A percentile compares a stretch with the other conserved stretches of the same genome.
Evolutionary conservation across 2,888 invertebrate species (phyloP).

Genomic region (Sabatieria punctata): DNA sequence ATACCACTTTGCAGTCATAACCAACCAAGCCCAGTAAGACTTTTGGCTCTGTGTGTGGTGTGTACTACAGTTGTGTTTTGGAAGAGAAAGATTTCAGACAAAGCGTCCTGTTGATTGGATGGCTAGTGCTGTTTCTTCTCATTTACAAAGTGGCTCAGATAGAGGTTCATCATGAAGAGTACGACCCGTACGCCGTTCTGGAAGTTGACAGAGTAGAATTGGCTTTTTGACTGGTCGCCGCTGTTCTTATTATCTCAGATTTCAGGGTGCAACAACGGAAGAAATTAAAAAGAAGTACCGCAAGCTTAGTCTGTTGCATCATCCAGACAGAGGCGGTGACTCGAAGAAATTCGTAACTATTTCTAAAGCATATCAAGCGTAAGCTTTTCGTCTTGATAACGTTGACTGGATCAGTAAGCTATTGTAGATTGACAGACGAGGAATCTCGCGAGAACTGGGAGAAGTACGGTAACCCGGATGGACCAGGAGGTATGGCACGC

Average conservation of each 20-base stretch:
- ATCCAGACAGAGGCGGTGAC: constrained; percentile 70
- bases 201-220: constrained; percentile 56
- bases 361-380: constrained; percentile 59
- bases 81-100: no score
- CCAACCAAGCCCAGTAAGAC: no score
- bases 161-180: constrained; percentile 82
- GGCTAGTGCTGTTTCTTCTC: constrained; percentile 36
- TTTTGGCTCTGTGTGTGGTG: no score
- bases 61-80: no score
- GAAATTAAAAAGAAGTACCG: constrained; percentile 92
- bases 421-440: constrained; percentile 62
- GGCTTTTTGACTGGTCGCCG: constrained; percentile 9
- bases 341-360: constrained; percentile 92
- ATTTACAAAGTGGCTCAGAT: constrained; percentile 56
- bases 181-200: constrained; percentile 93
- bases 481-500: constrained; percentile 72
- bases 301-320: constrained; percentile 72
- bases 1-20: no score
- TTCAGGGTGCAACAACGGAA: constrained; percentile 57
- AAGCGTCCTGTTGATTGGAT: constrained; percentile 35
- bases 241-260: no score
- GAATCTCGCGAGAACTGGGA: constrained; percentile 95
- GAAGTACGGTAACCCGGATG: constrained; percentile 97
- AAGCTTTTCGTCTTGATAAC: constrained; percentile 16
- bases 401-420: constrained; percentile 2